These are phyloP conservation scores for Cheilosia grossa DNA, from an alignment of 2,888 invertebrate species.

Conservation along the genomic window DNA sequence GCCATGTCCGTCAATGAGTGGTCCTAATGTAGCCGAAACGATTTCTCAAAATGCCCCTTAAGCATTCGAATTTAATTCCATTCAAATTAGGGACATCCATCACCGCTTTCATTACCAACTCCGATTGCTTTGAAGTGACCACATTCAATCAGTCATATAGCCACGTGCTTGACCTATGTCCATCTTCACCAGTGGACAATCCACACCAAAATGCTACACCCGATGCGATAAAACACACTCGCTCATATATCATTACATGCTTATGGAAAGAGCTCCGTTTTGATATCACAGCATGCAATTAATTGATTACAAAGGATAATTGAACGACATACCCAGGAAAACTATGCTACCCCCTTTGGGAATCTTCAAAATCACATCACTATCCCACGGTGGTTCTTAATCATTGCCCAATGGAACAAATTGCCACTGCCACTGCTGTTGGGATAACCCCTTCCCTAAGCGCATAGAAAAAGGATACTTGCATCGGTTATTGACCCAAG, in stretches of 20 bases:
- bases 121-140: constrained; percentile 21
- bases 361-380: constrained; percentile 47
- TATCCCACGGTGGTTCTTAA: constrained; percentile 71
- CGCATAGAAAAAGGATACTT: constrained; percentile 46
- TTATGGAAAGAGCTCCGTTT: constrained; percentile 16
- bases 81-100: neutral
- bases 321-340: constrained; percentile 43
- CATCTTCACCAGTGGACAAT: constrained; percentile 28
- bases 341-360: constrained; percentile 39
- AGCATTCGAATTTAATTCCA: neutral
- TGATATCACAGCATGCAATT: constrained; percentile 80
- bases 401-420: constrained; percentile 69
- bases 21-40: neutral
- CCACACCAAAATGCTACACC: neutral
- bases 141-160: constrained; percentile 47
- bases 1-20: too few species aligned
- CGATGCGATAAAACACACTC: neutral
- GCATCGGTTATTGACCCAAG: constrained; percentile 62
- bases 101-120: neutral
- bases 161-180: constrained; percentile 68
- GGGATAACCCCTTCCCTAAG: constrained; percentile 51
- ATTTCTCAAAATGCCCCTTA: neutral
- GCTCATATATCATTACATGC: constrained; percentile 26
- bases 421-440: constrained; percentile 25
- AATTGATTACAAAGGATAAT: constrained; percentile 79